Evolutionary conservation across 2,888 invertebrate species (phyloP).

Genomic region (Creontiades dilutus): DNA sequence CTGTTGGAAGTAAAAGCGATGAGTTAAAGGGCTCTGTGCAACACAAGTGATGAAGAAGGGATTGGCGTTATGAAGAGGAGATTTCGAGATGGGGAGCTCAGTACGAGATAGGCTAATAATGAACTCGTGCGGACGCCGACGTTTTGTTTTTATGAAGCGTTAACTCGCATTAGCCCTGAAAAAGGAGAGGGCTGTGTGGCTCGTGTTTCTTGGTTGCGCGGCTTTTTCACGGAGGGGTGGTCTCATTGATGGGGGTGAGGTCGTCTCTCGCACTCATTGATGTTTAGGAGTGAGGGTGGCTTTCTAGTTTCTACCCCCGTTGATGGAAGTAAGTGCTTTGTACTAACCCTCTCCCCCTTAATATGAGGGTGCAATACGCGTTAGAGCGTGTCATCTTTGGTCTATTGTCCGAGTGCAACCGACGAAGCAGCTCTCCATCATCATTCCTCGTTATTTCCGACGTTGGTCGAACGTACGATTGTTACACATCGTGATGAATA

Average conservation of each 20-base stretch:
- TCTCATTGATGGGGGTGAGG: not conserved
- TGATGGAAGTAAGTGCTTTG: not conserved
- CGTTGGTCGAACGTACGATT: not conserved
- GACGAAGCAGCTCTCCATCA: not conserved
- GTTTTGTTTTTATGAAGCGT: conserved; percentile 55
- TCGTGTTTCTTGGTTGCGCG: conserved; percentile 46
- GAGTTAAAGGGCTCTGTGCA: not conserved
- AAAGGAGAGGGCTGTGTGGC: not conserved
- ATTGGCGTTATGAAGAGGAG: not conserved
- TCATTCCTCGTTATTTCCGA: not conserved
- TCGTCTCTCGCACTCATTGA: not conserved
- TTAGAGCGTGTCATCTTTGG: conserved; percentile 27
- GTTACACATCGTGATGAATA: not conserved
- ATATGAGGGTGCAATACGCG: conserved; percentile 11
- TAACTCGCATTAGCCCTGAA: conserved; percentile 28
- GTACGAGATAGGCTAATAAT: conserved; percentile 15
- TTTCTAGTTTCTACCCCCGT: not conserved
- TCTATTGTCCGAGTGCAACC: not conserved
- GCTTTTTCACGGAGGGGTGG: conserved; percentile 46
- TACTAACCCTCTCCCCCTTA: not conserved
- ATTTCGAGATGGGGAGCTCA: not conserved
- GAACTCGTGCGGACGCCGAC: conserved; percentile 33
- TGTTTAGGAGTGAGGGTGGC: not conserved
- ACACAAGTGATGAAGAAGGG: conserved; percentile 9
- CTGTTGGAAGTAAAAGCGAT: not conserved